Evolutionary conservation across 2,113 vertebrate species (phyloP), one percentile per base, ranked within the genome.

Genomic region (Chroicocephalus ridibundus): DNA sequence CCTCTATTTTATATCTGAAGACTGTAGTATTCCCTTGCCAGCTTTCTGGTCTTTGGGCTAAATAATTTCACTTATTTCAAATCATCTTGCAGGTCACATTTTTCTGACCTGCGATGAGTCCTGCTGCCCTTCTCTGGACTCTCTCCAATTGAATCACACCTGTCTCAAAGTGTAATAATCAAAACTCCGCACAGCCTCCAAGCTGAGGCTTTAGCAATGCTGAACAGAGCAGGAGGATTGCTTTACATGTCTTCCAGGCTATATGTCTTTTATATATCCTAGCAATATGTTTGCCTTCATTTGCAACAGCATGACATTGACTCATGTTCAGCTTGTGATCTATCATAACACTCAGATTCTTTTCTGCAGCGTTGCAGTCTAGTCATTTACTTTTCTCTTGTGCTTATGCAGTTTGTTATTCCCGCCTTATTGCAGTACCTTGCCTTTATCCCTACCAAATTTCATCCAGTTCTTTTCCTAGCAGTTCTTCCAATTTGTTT

Each of bases 291-390:
- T 95, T 90, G 70, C 49, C 70, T 94, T 89, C 64, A 54, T 80
- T 80, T 81, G 79, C 62, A 91, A 72, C 92, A 96, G 92, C 66
- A 66, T 74, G 94, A 80, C 78, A 72, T 58, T 96, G 90, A 94
- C 75, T 96, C 94, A 90, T 82, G 57, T 84, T 93, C 69, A 84
- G 77, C 81, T 82, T 89, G 65, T 85, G 84, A 95, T 91, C 77
- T 85, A n/a, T 47, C 62, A 47, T 27, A 95, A 89, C 38, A n/a
- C 49, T 79, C 61, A 82, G 52, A 84, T 69, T 61, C 15, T 69
- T 80, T 82, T 51, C 90, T 85, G 57, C 29, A 75, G 86, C 95
- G 52, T 34, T 76, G 44, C 57, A 89, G 22, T 42, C 47, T 31
- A 66, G 24, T n/a, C 3, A 78, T 86, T 88, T 87, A 71, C 69